Evolutionary conservation across 2,113 vertebrate genomes (phyloP).

Genomic region (Cynopterus brachyotis): DNA sequence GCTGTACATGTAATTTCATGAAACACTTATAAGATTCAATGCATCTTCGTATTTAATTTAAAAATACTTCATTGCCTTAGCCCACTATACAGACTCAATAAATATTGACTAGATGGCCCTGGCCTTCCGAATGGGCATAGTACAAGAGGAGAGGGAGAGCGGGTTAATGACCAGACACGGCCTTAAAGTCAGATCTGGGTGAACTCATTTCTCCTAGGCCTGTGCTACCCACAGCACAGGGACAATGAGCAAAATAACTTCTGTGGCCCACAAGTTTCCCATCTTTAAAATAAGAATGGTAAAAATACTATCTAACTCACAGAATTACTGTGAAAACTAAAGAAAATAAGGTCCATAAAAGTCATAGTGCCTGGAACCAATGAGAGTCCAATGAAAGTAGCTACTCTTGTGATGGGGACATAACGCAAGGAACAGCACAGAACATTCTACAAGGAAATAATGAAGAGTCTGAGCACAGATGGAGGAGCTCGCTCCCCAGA

Average conservation of each 20-base stretch:
- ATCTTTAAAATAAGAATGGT: background rate
- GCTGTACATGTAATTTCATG: background rate
- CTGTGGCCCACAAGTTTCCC: background rate
- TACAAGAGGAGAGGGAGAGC: accelerated
- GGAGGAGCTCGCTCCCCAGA: background rate
- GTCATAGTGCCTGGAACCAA: background rate
- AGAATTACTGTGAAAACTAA: background rate
- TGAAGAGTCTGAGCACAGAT: background rate
- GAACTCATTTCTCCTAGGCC: background rate
- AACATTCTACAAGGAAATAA: background rate
- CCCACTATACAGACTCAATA: background rate
- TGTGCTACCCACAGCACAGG: background rate
- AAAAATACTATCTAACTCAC: background rate
- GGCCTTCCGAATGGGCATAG: background rate
- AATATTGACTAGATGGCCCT: background rate
- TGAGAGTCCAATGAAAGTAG: background rate
- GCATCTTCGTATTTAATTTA: background rate
- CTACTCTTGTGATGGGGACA: background rate
- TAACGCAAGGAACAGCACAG: background rate
- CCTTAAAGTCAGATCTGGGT: background rate
- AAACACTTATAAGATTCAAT: background rate
- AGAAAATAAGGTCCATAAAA: background rate
- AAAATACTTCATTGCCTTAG: background rate
- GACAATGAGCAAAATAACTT: background rate
- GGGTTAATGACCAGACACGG: background rate